Base-by-base conservation (phyloP, 2,113 vertebrate genomes). In the Phalacrocorax aristotelis region DNA sequence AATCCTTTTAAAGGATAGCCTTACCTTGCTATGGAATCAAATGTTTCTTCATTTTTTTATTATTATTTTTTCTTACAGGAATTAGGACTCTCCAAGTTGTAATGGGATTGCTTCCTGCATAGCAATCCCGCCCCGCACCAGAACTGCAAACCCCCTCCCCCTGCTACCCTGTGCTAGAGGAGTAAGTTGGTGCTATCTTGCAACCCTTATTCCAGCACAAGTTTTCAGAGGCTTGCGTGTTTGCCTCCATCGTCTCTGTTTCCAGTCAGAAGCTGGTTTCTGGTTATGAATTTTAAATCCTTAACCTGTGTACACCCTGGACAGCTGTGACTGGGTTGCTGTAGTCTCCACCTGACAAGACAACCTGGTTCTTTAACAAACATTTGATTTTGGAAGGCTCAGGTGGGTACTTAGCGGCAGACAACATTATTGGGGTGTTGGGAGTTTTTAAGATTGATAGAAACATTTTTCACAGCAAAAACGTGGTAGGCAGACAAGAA, bases 341-440 rank as follows among this genome's bases (percentile, higher is more conserved):
- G 60, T 65, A 71, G 52, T 27, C 44, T 89, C 23, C 14, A 40
- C 8, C 40, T 49, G 34, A 51, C 3, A 57, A 82, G 19, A 23
- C 0, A 1, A 52, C 29, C 64, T 3, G 1, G 16, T 36, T 64
- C 17, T 20, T 34, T 6, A 52, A 11, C 10, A 23, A 70, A 61
- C 34, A 32, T 23, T 25, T 52, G 15, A 32, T 83, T 95, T 61
- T 19, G 57, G 57, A 79, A 75, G 25, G 42, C 12, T 64, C 42
- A 46, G 46, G 5, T 42, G 38, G 42, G 20, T 51, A 52, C 19
- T 38, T 62, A 15, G 10, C 6, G 34, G 27, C 9, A 71, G 49
- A 44, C 3, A 68, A 16, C 1, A 0, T 40, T 79, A 49, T 40
- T 0, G 0, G 13, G 22, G 19, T 78, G 3, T 25, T 44, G 7